Percentiles rank a stretch among this genome's conserved stretches.
These are phyloP conservation scores for Microdon myrmicae DNA, from an alignment of 2,888 invertebrate species.

Conservation along the genomic window DNA sequence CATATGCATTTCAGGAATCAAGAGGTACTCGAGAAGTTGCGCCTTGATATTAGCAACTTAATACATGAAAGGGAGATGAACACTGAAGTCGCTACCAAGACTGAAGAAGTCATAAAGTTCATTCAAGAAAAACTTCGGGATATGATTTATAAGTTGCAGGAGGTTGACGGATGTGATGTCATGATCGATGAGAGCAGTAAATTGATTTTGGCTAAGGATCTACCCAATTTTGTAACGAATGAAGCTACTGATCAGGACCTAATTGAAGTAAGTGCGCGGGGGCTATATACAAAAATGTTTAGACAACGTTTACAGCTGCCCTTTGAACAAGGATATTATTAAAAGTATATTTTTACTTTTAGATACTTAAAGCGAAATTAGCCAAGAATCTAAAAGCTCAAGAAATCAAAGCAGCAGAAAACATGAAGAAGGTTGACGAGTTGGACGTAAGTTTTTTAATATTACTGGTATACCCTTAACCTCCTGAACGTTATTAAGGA, in stretches of 20 bases:
- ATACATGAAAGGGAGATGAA: constrained; percentile 65
- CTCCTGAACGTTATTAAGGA: too few relatives aligned
- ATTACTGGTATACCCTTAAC: too few relatives aligned
- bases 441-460: constrained; percentile 53
- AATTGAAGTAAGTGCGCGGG: constrained; percentile 57
- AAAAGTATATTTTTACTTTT: background rate
- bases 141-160: constrained; percentile 66
- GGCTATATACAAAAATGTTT: background rate
- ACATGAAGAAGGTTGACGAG: constrained; percentile 26
- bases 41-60: constrained; percentile 71
- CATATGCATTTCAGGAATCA: constrained; percentile 71
- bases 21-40: constrained; percentile 75
- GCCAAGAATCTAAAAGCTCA: constrained; percentile 59
- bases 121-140: constrained; percentile 64
- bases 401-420: constrained; percentile 54
- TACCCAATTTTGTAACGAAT: constrained; percentile 60
- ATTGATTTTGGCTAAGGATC: constrained; percentile 56
- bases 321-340: constrained; percentile 2
- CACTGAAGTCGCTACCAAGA: constrained; percentile 62
- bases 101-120: constrained; percentile 60
- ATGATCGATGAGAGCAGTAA: constrained; percentile 57
- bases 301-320: too few relatives aligned
- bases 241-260: constrained; percentile 62
- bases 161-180: constrained; percentile 64
- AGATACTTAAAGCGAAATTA: constrained; percentile 64